These are phyloP conservation scores for Holacanthus passer DNA, from an alignment of 2,113 vertebrate species.

Conservation along the genomic window DNA sequence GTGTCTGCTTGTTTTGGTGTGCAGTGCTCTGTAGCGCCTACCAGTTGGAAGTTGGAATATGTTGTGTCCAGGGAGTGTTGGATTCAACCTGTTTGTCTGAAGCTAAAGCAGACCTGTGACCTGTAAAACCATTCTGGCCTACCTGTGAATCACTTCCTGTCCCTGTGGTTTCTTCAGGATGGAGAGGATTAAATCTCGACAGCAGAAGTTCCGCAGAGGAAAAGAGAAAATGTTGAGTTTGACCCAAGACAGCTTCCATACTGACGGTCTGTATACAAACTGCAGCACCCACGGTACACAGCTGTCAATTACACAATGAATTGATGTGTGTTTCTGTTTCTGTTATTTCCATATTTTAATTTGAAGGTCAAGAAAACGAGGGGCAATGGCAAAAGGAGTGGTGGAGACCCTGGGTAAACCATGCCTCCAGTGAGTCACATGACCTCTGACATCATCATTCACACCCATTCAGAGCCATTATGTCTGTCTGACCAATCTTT, in stretches of 20 bases:
- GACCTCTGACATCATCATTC: conserved; percentile 60
- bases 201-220: conserved; percentile 95
- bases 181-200: conserved; percentile 95
- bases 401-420: conserved; percentile 99
- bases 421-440: conserved; percentile 94
- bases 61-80: too few species aligned
- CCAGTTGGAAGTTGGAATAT: too few species aligned
- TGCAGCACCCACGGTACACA: not conserved
- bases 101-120: too few species aligned
- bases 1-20: too few species aligned
- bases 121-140: too few species aligned
- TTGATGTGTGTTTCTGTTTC: not conserved
- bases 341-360: not conserved
- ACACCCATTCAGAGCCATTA: not conserved
- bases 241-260: conserved; percentile 87
- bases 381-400: conserved; percentile 91
- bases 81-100: too few species aligned
- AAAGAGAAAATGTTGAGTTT: conserved; percentile 94
- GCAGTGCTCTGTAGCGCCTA: too few species aligned
- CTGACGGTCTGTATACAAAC: conserved; percentile 45
- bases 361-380: conserved; percentile 87
- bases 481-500: not conserved
- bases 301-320: not conserved
- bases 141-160: conserved; percentile 4
- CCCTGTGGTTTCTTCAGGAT: conserved; percentile 83